A percentile compares a stretch with the other conserved stretches of the same genome.
Evolutionary conservation across 2,888 invertebrate species (phyloP).

Genomic region (Troides helena): DNA sequence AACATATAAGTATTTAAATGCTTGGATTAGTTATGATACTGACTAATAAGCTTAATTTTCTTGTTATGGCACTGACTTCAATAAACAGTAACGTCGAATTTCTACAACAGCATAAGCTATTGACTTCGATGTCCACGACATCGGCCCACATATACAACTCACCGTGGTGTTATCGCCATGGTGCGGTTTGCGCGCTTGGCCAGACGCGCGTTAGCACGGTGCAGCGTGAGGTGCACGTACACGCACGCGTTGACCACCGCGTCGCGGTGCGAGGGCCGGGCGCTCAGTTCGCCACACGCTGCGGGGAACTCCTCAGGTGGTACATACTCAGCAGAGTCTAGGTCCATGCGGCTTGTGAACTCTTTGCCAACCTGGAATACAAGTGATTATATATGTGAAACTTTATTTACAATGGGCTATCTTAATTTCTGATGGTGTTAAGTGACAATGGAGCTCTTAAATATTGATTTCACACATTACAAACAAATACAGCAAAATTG

Average conservation of each 20-base stretch:
- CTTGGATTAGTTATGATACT: too few species aligned
- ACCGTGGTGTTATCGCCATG: conserved; percentile 97
- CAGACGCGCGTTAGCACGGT: conserved; percentile 94
- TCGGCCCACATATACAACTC: conserved; percentile 1
- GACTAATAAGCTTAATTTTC: too few species aligned
- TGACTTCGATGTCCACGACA: too few species aligned
- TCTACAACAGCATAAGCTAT: too few species aligned
- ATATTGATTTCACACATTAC: too few species aligned
- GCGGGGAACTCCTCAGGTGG: conserved; percentile 95
- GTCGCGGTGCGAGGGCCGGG: conserved; percentile 91
- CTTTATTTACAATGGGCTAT: too few species aligned
- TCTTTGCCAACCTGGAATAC: conserved; percentile 90
- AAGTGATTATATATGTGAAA: background rate
- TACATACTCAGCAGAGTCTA: conserved; percentile 92
- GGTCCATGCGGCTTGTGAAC: conserved; percentile 96
- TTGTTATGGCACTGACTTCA: too few species aligned
- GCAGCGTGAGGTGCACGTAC: conserved; percentile 98
- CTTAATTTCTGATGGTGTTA: too few species aligned
- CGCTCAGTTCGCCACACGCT: conserved; percentile 87
- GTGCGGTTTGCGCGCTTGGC: conserved; percentile 95
- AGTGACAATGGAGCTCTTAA: too few species aligned
- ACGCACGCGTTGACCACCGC: conserved; percentile 99
- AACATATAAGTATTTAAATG: too few species aligned
- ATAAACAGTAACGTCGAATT: too few species aligned
- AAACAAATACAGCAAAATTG: too few species aligned